Evolutionary conservation across 1,140 invertebrate species (phyloP).

Genomic region (Achatina immaculata): DNA sequence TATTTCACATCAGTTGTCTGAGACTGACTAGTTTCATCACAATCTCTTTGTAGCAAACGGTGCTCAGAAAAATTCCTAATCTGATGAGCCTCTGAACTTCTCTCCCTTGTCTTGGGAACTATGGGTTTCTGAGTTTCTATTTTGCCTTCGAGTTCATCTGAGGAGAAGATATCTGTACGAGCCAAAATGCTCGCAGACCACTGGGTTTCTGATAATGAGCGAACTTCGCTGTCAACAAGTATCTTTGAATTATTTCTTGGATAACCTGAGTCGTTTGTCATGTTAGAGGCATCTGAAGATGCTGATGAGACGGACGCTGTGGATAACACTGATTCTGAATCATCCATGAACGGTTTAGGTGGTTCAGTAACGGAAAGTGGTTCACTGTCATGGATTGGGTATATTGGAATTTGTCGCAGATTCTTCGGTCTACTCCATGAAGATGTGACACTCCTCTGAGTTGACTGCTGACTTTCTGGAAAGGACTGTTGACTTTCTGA

Average conservation of each 20-base stretch:
- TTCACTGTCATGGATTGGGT: not conserved
- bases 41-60: not conserved
- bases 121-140: too few relatives aligned
- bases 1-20: not conserved
- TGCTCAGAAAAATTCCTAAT: not conserved
- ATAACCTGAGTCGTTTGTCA: constrained; percentile 14
- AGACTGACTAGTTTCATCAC: not conserved
- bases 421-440: not conserved
- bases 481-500: too few relatives aligned
- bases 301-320: constrained; percentile 10
- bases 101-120: not conserved
- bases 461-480: not conserved
- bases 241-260: not conserved
- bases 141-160: too few relatives aligned
- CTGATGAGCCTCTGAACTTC: not conserved
- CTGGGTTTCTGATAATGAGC: too few relatives aligned
- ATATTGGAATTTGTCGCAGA: not conserved
- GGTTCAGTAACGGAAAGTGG: not conserved
- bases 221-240: not conserved
- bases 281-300: constrained; percentile 10
- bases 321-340: constrained; percentile 14
- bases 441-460: not conserved
- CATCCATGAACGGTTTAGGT: not conserved
- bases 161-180: too few relatives aligned
- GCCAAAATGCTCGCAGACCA: too few relatives aligned